Evolutionary conservation across 1,140 invertebrate genomes (phyloP), one percentile per base, ranked within the genome.

Genomic region (Lethocerus indicus): DNA sequence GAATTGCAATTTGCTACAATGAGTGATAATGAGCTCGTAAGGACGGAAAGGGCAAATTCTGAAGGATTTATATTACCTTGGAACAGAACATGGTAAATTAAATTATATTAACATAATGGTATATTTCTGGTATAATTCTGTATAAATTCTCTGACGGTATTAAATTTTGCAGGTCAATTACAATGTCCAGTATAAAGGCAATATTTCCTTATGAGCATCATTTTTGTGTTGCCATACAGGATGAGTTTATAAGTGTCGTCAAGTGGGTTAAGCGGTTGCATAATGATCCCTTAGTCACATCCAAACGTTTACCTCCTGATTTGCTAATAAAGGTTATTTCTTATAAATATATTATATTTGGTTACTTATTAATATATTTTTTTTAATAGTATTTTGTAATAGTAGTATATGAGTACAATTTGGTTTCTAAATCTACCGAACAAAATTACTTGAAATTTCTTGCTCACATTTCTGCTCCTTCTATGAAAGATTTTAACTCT

Each of bases 181-280:
- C 72, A 25, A 78, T 89, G 47, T 73, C 79, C 25, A 73, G 73
- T 3, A 71, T 88, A 7, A 73, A 79, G 53, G 71, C 87, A 37
- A 72, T 81, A 37, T 95, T 96, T 61, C 91, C 92, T 0, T 87
- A 95, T 64, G 77, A 88, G 48, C 95, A 94, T 63, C 75, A 91
- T 57, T 98, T 95, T 68, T 86, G 91, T 13, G 81, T 85, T 47
- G 90, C 90, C 2, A 83, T 93, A 49, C 85, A 87, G 63, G 89
- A 93, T 61, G 87, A 96, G 64, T 82, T 92, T 54, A 71, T 91
- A 23, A 87, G 79, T 32, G 71, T 92, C 25, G 76, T 89, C 53
- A 98, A 95, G 65, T 98, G 93, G 93, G 62, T 96, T 16, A 93
- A 93, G 64, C 64, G 73, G 52, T 65, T 85, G 29, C 87, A 93